Conservation (phyloP, 2,113 vertebrate species). For the Pterocles gutturalis region DNA sequence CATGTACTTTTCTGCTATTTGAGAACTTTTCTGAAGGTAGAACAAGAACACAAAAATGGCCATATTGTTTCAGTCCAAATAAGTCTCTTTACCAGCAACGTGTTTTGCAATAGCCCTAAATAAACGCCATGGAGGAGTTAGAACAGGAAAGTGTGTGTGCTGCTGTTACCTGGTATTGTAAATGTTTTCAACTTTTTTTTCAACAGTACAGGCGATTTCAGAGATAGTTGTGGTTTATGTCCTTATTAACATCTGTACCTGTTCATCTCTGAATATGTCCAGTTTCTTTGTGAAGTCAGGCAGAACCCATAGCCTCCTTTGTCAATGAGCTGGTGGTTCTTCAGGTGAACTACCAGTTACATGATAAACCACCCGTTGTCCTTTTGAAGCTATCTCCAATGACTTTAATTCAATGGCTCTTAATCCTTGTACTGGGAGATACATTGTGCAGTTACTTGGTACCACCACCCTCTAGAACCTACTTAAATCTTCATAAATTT, state of each 20-base stretch:
- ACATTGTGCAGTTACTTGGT: background rate
- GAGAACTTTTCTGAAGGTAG: background rate
- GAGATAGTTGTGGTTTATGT: background rate
- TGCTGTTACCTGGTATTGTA: background rate
- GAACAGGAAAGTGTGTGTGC: background rate
- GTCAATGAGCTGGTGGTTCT: background rate
- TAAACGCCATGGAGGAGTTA: background rate
- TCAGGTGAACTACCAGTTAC: background rate
- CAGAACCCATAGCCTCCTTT: background rate
- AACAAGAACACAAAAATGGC: background rate
- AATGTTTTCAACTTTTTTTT: background rate
- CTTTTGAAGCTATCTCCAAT: accelerated
- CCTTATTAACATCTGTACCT: background rate
- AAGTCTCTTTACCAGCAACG: accelerated
- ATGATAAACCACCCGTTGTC: background rate
- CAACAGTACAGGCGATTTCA: background rate
- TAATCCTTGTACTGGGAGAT: background rate
- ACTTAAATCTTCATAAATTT: background rate
- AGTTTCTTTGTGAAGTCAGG: background rate
- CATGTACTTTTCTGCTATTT: background rate
- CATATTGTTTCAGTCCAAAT: background rate
- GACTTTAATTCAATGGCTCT: background rate
- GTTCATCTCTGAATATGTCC: background rate
- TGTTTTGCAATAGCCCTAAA: background rate
- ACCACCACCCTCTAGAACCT: background rate